Evolutionary conservation across 2,113 vertebrate genomes (phyloP), one percentile per base, ranked within the genome.

Genomic region (Clarias gariepinus): DNA sequence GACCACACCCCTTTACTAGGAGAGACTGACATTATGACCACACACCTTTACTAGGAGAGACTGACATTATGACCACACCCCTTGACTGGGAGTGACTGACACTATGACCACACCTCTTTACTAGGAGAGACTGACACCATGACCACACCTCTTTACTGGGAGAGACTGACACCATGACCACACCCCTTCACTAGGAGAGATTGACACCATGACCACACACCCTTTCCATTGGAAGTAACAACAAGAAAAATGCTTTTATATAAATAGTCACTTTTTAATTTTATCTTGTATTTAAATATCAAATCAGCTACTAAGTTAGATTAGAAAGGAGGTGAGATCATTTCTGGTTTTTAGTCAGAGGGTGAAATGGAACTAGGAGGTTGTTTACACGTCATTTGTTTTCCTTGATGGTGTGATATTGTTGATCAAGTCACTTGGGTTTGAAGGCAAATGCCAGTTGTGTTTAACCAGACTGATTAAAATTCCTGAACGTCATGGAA

Each of bases 381-480:
- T 94, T 91, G 87, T 69, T 18, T 76, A 88, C 23, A 84, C 88
- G 55, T 91, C 89, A 90, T 93, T 93, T 93, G 90, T 92, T 95
- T 90, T 92, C 93, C 87, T 84, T 87, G 89, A 74, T 87, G 15
- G 88, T 82, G 84, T 89, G 88, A 90, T 9, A 21, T 86, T 89
- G 95, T 94, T 89, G 94, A 95, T 95, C 90, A 58, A 85, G 92
- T 92, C 91, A 88, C 86, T 11, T 36, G 76, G 79, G 53, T 85
- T 92, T 93, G 90, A 88, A 92, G 92, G 93, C 93, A 93, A 93
- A 93, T 91, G 93, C 91, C 91, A 82, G 41, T 82, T 33, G 10
- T 88, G 79, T 94, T 94, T 94, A 93, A 90, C 78, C 85, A 41
- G 91, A 93, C 92, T 94, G 93, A 95, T 95, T 94, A 94, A 93